These are phyloP conservation scores for Enteromius fasciolatus DNA, from an alignment of 2,797 vertebrate genomes.

Conservation along the genomic window DNA sequence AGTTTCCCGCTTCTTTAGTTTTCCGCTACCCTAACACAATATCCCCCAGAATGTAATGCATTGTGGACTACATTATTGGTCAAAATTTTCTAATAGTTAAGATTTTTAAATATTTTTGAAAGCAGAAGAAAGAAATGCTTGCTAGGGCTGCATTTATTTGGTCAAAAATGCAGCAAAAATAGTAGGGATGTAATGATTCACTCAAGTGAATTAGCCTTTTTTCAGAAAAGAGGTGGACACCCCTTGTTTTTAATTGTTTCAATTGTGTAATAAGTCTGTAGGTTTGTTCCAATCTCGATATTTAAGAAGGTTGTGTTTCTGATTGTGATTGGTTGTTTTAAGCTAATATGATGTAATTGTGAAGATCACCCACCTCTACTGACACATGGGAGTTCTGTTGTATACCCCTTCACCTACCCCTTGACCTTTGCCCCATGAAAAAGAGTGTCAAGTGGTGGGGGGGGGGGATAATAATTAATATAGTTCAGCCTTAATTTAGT, in stretches of 20 bases:
- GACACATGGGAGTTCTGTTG: not conserved
- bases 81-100: not conserved
- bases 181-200: not conserved
- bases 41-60: not conserved
- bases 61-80: not conserved
- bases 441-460: no score
- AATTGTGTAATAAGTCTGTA: no score
- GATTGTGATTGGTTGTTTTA: no score
- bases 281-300: no score
- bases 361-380: not conserved
- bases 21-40: not conserved
- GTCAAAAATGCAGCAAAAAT: not conserved
- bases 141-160: not conserved
- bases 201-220: not conserved
- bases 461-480: no score
- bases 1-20: no score
- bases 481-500: not conserved
- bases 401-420: no score
- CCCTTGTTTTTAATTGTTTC: no score
- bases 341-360: not conserved
- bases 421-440: no score
- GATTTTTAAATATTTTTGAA: no score
- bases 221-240: no score
- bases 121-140: not conserved
- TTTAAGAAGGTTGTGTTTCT: no score